Evolutionary conservation across 2,797 vertebrate species (phyloP).

Genomic region (Uromys caudimaculatus): DNA sequence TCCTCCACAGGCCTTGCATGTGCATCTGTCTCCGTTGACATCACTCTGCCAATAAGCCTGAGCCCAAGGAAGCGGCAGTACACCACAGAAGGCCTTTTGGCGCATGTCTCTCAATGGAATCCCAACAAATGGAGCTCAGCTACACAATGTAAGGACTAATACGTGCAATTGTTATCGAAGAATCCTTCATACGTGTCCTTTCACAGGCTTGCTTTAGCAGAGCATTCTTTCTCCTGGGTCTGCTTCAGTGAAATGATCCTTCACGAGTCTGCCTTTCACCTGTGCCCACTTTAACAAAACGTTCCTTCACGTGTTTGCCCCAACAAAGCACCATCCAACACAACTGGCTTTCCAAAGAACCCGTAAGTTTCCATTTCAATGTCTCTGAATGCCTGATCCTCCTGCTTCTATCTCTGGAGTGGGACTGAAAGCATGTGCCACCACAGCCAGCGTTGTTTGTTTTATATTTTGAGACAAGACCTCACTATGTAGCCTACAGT

Average conservation of each 20-base stretch:
- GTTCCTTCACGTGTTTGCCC: background rate
- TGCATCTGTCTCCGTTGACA: background rate
- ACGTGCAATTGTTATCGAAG: background rate
- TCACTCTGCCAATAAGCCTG: background rate
- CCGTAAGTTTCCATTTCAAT: background rate
- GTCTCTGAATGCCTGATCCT: background rate
- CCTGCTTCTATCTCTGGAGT: background rate
- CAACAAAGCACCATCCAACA: background rate
- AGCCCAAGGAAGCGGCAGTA: background rate
- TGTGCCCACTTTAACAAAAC: background rate
- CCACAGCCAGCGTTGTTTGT: background rate
- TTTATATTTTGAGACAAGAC: background rate
- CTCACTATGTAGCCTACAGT: background rate
- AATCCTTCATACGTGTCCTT: background rate
- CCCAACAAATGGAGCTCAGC: background rate
- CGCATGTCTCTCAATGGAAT: background rate
- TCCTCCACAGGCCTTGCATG: background rate
- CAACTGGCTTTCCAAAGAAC: background rate
- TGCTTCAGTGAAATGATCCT: background rate
- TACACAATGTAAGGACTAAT: background rate
- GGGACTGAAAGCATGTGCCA: background rate
- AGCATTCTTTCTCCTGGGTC: background rate
- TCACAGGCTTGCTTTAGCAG: background rate
- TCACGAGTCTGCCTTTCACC: background rate
- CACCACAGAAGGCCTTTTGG: background rate